phyloP scores from a whole-genome alignment of 2,888 invertebrate species.

The Empis stercorea region DNA sequence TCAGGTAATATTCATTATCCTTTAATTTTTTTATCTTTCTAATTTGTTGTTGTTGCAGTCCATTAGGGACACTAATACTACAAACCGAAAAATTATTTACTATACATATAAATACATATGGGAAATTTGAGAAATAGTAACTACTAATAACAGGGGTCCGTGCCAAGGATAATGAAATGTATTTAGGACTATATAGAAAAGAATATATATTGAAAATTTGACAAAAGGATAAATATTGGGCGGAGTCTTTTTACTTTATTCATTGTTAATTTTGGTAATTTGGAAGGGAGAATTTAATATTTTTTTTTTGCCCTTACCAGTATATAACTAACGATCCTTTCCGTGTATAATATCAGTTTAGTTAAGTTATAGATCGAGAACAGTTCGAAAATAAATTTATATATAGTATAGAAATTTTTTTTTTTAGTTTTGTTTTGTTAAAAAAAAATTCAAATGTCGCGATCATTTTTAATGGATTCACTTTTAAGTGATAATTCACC shows the following conservation, averaged over 20 bases:
- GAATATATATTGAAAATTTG: not conserved
- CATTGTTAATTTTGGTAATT: no score
- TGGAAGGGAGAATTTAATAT: not conserved
- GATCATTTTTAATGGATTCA: conserved; percentile 70
- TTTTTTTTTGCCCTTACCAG: no score
- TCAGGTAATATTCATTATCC: no score
- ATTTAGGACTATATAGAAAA: no score
- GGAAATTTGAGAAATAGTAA: no score
- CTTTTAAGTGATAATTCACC: conserved; percentile 53
- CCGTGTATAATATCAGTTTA: conserved; percentile 19
- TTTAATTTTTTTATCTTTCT: no score
- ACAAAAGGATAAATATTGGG: not conserved
- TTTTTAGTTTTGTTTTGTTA: conserved; percentile 1
- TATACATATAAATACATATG: no score
- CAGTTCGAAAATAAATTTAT: not conserved
- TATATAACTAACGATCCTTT: not conserved
- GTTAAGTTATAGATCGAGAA: conserved; percentile 23
- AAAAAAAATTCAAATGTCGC: conserved; percentile 48
- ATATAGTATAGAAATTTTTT: not conserved
- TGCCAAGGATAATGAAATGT: not conserved
- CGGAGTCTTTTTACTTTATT: not conserved
- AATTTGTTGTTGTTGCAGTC: no score
- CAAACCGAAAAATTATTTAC: no score
- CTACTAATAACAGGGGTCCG: not conserved
- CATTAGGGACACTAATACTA: no score